Percentiles rank a stretch among this genome's conserved stretches.
Conservation (phyloP, 2,888 invertebrate genomes). For the Thecophora atra region DNA sequence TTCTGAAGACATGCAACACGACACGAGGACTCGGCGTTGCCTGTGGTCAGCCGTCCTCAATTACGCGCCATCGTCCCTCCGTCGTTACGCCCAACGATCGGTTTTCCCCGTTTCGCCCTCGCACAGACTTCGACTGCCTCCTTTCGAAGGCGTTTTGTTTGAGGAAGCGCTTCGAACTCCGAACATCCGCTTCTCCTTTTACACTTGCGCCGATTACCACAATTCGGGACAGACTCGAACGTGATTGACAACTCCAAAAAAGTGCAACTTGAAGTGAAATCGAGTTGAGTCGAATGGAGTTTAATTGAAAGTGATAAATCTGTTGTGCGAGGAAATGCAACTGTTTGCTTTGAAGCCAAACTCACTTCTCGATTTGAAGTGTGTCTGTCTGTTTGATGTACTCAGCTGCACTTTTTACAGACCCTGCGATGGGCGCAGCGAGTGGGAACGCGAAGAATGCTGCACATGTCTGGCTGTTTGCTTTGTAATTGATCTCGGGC, state of each 20-base stretch:
- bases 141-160: constrained; percentile 32
- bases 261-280: constrained; percentile 14
- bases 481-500: constrained; percentile 63
- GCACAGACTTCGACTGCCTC: not conserved
- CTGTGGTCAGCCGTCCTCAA: constrained; percentile 20
- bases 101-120: not conserved
- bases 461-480: constrained; percentile 56
- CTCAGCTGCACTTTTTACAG: constrained; percentile 25
- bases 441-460: constrained; percentile 7
- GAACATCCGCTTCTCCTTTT: not conserved
- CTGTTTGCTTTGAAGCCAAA: constrained; percentile 36
- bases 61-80: constrained; percentile 14
- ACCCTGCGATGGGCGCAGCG: constrained; percentile 21
- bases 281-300: too few relatives aligned
- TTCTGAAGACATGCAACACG: constrained; percentile 2
- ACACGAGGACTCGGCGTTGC: not conserved
- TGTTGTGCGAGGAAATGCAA: not conserved
- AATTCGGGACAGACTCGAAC: not conserved
- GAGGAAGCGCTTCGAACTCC: not conserved
- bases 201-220: not conserved
- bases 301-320: too few relatives aligned
- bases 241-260: constrained; percentile 29
- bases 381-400: constrained; percentile 19
- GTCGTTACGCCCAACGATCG: not conserved
- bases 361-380: constrained; percentile 16